Base-by-base conservation (phyloP, 2,888 invertebrate species). In the Pyrochroa serraticornis region DNA sequence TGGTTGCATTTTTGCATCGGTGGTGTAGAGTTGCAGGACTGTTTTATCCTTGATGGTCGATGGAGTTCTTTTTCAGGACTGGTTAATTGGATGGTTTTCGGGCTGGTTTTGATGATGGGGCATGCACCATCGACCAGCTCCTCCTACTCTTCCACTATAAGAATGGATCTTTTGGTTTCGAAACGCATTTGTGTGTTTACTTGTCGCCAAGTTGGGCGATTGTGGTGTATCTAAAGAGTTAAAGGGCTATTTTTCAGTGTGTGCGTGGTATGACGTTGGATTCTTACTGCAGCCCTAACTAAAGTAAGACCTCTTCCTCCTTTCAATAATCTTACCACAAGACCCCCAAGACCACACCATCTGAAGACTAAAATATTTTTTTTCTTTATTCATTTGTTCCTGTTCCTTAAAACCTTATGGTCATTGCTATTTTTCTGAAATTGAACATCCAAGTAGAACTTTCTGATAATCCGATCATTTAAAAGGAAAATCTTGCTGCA, bases 141-240 rank as follows among this genome's bases (percentile, higher is more conserved):
- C 65, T 68, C 62, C 64, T 60, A 53, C 57, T 63, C 50, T 53
- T 56, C 64, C 57, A 63, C 60, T 71, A 70, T 69, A 71, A 69
- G 69, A 69, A 67, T 65, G 60, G 52, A 51, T 61, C 66, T 64
- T 69, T 64, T 49, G 63, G 58, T 61, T 34, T 52, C 55, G 54
- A 64, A 63, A 65, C 68, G 68, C 70, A 70, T 69, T 71, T 69
- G 62, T 60, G 46, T 58, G 64, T 57, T 59, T 55, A 67, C 59
- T 63, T 59, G 61, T 52, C 62, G 51, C 36, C 50, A 39, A 7
- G 8, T 13, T 12, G 13, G 8, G 39, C 12, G 10, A 7, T 8
- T 13, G 38, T 13, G 7, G 38, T 36, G 10, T 37, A 9, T 36
- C 37, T 22, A 5, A 22, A 22, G 22, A 22, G 22, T 22, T 22